phyloP scores from a whole-genome alignment of 2,797 vertebrate genomes.

The Pangasius macronema region DNA sequence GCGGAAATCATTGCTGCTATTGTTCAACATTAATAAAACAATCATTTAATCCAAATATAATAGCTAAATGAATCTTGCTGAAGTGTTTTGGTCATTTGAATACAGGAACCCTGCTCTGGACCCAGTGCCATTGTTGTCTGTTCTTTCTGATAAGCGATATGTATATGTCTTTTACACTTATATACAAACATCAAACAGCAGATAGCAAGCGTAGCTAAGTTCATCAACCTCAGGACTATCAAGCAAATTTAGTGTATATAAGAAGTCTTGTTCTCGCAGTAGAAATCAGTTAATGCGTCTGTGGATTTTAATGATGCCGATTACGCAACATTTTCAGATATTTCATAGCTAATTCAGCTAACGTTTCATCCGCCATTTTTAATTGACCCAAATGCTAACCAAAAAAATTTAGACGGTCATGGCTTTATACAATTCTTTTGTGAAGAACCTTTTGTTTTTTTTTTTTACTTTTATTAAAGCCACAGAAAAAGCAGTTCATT shows the following conservation, averaged over 20 bases:
- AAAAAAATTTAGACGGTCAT: too few relatives aligned
- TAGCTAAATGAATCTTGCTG: not conserved
- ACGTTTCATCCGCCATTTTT: too few relatives aligned
- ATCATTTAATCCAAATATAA: not conserved
- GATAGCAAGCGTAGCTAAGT: too few relatives aligned
- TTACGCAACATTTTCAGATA: too few relatives aligned
- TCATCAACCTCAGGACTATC: not conserved
- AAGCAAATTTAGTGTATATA: not conserved
- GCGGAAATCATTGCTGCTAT: not conserved
- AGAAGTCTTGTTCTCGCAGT: not conserved
- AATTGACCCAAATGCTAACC: not conserved
- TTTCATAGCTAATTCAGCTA: too few relatives aligned
- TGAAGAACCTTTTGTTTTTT: too few relatives aligned
- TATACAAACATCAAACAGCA: constrained; percentile 20
- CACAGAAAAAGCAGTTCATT: not conserved
- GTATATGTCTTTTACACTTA: not conserved
- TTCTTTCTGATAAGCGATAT: not conserved
- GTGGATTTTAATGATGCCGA: too few relatives aligned
- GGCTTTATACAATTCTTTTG: too few relatives aligned
- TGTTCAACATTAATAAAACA: not conserved
- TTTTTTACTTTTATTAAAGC: not conserved
- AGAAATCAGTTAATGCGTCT: too few relatives aligned
- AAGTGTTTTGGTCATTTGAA: not conserved
- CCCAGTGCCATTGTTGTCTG: constrained; percentile 10
- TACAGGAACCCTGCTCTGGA: constrained; percentile 34